Percentiles rank a stretch among this genome's conserved stretches.
Conservation (phyloP, 2,113 vertebrate genomes). For the Ovibos moschatus region DNA sequence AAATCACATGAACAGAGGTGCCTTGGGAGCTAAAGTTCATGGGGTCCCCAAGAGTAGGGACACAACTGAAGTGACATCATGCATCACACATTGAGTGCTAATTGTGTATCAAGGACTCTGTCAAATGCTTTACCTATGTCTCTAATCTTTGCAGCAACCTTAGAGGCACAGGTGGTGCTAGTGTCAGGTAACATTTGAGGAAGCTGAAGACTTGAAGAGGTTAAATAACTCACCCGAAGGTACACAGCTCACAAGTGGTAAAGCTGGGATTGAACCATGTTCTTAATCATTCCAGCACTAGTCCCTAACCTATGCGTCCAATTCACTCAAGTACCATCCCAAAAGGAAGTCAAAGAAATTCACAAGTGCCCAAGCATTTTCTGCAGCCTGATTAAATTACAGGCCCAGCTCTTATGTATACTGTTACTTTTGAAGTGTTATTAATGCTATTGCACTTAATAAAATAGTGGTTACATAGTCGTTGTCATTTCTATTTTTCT, state of each 20-base stretch:
- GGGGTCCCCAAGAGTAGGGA: neutral
- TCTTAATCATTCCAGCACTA: neutral
- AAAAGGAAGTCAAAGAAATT: neutral
- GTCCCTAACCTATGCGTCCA: neutral
- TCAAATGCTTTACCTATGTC: neutral
- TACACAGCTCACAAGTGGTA: neutral
- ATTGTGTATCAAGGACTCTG: neutral
- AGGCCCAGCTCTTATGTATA: neutral
- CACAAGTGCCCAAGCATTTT: neutral
- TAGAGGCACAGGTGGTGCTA: neutral
- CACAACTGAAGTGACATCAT: neutral
- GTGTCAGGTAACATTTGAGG: neutral
- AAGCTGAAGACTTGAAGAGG: constrained; percentile 12
- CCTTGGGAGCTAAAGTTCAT: neutral
- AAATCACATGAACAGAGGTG: neutral
- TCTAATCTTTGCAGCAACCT: constrained; percentile 8
- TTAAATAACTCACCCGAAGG: constrained; percentile 29
- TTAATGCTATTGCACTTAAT: neutral
- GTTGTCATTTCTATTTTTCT: constrained; percentile 6
- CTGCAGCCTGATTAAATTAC: neutral
- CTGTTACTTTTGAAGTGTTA: neutral
- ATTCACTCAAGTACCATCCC: neutral
- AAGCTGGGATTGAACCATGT: neutral
- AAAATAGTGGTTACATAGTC: neutral
- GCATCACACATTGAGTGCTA: neutral